phyloP scores from a whole-genome alignment of 2,888 invertebrate genomes.

The Bimastos eiseni region DNA sequence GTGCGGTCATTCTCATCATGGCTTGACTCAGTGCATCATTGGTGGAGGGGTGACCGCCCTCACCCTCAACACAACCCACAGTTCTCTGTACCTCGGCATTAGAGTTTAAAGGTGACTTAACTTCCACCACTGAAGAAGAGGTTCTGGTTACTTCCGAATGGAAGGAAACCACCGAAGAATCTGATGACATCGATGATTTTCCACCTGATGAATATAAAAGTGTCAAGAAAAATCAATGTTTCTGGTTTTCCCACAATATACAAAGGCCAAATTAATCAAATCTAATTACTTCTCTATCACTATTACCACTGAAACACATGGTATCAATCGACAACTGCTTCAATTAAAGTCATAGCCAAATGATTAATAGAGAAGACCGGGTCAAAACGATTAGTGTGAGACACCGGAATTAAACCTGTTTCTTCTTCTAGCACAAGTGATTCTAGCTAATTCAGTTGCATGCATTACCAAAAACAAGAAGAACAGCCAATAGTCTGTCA shows the following conservation, averaged over 20 bases:
- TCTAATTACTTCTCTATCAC: background rate
- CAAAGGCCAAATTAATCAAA: background rate
- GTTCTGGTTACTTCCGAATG: background rate
- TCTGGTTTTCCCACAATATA: background rate
- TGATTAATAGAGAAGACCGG: background rate
- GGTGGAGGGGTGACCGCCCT: background rate
- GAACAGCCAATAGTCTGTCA: too few species aligned
- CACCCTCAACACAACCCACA: background rate
- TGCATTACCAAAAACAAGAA: too few species aligned
- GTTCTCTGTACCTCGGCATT: background rate
- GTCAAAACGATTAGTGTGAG: background rate
- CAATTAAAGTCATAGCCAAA: background rate
- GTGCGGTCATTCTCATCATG: background rate
- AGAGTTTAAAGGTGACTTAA: background rate
- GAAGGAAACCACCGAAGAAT: background rate
- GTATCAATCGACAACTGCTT: background rate
- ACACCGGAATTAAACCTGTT: background rate
- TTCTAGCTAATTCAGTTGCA: too few species aligned
- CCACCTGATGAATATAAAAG: background rate
- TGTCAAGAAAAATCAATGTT: background rate
- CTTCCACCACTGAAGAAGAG: background rate
- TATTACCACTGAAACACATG: background rate
- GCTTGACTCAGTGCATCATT: background rate
- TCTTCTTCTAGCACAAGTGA: too few species aligned
- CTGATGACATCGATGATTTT: slow-evolving; percentile 9